Evolutionary conservation across 2,888 invertebrate genomes (phyloP).

Genomic region (Chrysolina oricalcia): DNA sequence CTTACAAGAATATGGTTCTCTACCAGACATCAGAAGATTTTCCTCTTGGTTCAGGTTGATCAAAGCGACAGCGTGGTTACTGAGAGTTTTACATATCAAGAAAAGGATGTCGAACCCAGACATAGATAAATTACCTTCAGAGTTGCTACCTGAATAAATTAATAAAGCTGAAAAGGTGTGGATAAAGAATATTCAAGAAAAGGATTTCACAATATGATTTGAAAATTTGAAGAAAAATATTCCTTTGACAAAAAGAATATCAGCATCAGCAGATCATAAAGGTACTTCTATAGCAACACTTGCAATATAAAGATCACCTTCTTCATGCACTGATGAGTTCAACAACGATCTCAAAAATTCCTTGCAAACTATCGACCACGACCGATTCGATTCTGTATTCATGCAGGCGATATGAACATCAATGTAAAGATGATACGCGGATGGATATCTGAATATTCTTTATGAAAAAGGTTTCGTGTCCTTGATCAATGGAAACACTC

Average conservation of each 20-base stretch:
- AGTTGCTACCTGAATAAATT: not conserved
- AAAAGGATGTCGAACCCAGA: not conserved
- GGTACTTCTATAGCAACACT: not conserved
- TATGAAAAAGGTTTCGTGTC: slow-evolving; percentile 5
- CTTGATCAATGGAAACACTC: not conserved
- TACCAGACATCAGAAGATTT: too few species aligned
- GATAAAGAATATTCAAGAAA: not conserved
- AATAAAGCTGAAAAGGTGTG: not conserved
- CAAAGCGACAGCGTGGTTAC: not conserved
- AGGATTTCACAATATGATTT: not conserved
- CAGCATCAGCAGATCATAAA: too few species aligned
- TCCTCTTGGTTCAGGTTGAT: too few species aligned
- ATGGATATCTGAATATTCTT: not conserved
- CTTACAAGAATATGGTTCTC: too few species aligned
- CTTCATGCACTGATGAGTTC: not conserved
- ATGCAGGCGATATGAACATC: too few species aligned
- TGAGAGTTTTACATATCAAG: not conserved
- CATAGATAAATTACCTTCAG: not conserved
- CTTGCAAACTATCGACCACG: too few species aligned
- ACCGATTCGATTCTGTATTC: too few species aligned
- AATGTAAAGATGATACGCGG: too few species aligned
- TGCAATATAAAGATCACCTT: not conserved
- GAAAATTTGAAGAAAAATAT: not conserved
- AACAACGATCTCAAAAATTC: not conserved
- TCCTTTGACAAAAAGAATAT: not conserved